phyloP scores from a whole-genome alignment of 2,888 invertebrate genomes.

The Nomada flava region DNA sequence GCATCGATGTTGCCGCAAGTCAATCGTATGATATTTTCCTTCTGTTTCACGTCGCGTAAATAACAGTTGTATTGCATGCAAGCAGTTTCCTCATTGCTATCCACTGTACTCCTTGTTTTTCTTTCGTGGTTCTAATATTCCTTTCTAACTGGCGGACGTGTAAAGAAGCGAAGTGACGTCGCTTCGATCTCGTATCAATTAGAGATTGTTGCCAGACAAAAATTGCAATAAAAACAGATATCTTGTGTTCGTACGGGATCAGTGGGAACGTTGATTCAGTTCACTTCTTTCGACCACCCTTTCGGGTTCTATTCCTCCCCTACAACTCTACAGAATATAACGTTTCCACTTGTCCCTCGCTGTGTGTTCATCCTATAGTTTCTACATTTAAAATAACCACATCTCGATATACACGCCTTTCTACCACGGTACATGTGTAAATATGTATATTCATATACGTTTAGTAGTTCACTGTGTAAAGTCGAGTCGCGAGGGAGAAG shows the following conservation, averaged over 20 bases:
- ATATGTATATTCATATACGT: slow-evolving; percentile 21
- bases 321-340: slow-evolving; percentile 34
- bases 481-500: slow-evolving; percentile 64
- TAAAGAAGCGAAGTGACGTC: slow-evolving; percentile 60
- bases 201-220: not conserved
- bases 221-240: too few species aligned
- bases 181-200: not conserved
- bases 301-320: slow-evolving; percentile 20
- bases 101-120: not conserved
- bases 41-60: slow-evolving; percentile 52
- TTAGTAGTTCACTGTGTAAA: slow-evolving; percentile 54
- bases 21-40: slow-evolving; percentile 18
- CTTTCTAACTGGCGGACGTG: slow-evolving; percentile 18
- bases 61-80: slow-evolving; percentile 67
- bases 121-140: slow-evolving; percentile 17
- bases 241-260: not conserved
- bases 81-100: slow-evolving; percentile 47
- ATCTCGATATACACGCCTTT: slow-evolving; percentile 52
- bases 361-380: slow-evolving; percentile 8
- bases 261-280: slow-evolving; percentile 11
- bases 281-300: slow-evolving; percentile 53
- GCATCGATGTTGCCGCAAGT: slow-evolving; percentile 38
- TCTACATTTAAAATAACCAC: slow-evolving; percentile 69
- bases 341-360: slow-evolving; percentile 26
- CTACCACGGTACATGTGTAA: slow-evolving; percentile 66